Base-by-base conservation (phyloP, 2,888 invertebrate genomes). In the Pammene fasciana region DNA sequence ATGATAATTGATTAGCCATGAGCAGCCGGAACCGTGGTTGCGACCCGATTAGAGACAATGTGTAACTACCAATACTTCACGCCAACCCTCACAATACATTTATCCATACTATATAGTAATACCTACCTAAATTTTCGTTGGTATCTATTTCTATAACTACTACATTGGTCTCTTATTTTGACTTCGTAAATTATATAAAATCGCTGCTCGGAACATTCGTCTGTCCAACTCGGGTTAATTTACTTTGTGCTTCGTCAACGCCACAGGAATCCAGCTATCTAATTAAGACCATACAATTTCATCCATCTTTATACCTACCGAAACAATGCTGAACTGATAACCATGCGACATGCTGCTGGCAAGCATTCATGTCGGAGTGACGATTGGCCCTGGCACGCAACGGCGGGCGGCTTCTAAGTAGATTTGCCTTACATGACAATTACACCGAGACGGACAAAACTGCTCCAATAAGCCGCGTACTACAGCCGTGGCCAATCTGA, bases 1-100 rank as follows among this genome's bases (percentile, higher is more conserved):
- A 72, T 78, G 79, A 73, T 80, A 80, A 82, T 74, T 74, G 75
- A 77, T 78, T 76, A 73, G 73, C 75, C 80, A 76, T 60, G 71
- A 70, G 64, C 52, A 76, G 77, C 72, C 73, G 74, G 72, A 73
- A 62, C 59, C 72, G 65, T 65, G 50, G 61, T 71, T 71, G 45
- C 52, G 52, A 4, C 56, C 62, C 50, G 64, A 45, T 52, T 64
- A 68, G 43, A 36, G 55, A 67, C 67, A 67, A 61, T 67, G 66
- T 60, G 43, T 55, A 1, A 13, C 18, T 2, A 61, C 61, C 41
- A 60, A 61, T 64, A 55, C 45, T 67, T 61, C 48, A 62, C 67
- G 26, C 61, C 41, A 14, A 36, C 13, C 18, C 56, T 14, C 7
- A 26, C 56, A 18, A 18, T 56, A n/a, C 18, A 46, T 14, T 18